phyloP scores from a whole-genome alignment of 2,113 vertebrate species.

The Galbula dea region DNA sequence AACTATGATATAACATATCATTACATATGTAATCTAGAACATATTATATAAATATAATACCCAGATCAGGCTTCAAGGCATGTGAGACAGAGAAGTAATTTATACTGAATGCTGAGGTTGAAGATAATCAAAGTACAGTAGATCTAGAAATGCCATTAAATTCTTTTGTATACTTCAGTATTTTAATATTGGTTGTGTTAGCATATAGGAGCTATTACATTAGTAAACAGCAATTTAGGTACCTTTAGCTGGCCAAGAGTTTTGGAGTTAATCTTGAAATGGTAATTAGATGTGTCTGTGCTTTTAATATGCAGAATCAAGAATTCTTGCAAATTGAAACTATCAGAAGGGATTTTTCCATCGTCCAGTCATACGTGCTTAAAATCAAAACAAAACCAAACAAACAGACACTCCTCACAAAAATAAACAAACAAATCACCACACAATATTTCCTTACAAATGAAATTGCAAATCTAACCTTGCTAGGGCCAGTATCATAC shows the following conservation, averaged over 20 bases:
- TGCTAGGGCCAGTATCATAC: background rate
- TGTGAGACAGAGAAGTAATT: background rate
- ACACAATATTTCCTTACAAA: background rate
- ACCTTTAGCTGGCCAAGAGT: background rate
- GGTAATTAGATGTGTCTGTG: background rate
- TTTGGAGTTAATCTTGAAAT: background rate
- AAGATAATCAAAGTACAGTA: background rate
- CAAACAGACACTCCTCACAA: background rate
- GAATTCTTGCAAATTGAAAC: background rate
- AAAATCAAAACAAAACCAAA: background rate
- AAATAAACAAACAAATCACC: background rate
- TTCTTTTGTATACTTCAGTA: background rate
- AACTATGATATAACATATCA: no score
- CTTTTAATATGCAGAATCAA: background rate
- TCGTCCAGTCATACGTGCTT: background rate
- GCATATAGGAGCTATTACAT: rapidly evolving
- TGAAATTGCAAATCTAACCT: background rate
- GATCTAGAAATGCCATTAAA: background rate
- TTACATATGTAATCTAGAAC: no score
- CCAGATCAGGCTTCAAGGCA: background rate
- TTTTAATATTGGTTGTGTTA: background rate
- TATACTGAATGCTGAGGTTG: background rate
- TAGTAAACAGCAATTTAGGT: background rate
- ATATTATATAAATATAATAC: no score
- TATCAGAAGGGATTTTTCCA: background rate